Evolutionary conservation across 2,797 vertebrate genomes (phyloP), one percentile per base, ranked within the genome.

Genomic region (Spea hammondii): DNA sequence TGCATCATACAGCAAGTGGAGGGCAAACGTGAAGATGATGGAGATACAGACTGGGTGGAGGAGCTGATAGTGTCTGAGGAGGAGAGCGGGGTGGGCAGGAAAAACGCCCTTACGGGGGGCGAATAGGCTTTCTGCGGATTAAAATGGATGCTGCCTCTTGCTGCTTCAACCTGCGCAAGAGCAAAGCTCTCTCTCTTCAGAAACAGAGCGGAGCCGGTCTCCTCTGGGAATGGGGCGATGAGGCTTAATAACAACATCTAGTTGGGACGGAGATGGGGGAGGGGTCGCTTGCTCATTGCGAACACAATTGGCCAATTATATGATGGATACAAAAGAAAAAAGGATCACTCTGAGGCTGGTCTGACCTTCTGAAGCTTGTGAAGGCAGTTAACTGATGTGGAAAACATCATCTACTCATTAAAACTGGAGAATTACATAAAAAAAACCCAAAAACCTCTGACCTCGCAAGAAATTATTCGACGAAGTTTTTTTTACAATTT

Each of bases 1-100:
- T 88, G 94, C 92, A 96, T 97, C 94, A 92, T 96, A 94, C 86
- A 93, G 88, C 86, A 84, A 82, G 83, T 86, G 66, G 84, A 83
- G 78, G 84, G 84, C 78, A 83, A 79, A 83, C 50, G 85, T 81
- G 14, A 47, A 76, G 73, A 70, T 69, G 83, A 77, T 62, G 78
- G 75, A 50, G 83, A 83, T 82, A 78, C 79, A 72, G 73, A 67
- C 70, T 65, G 62, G 51, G 70, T 51, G 6, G 47, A 65, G 54
- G 17, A 44, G 59, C 69, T 81, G 65, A 81, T 55, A 47, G 74
- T 74, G 68, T 67, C 62, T 32, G 62, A 54, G 53, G 65, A 51
- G 12, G 32, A 72, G 86, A 86, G 32, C 32, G 59, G 14, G 59
- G n/a, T 62, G 59, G 9, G n/a, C 12, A 84, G 74, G 69, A 85